phyloP scores from a whole-genome alignment of 1,140 invertebrate genomes.

The Atta colombica region DNA sequence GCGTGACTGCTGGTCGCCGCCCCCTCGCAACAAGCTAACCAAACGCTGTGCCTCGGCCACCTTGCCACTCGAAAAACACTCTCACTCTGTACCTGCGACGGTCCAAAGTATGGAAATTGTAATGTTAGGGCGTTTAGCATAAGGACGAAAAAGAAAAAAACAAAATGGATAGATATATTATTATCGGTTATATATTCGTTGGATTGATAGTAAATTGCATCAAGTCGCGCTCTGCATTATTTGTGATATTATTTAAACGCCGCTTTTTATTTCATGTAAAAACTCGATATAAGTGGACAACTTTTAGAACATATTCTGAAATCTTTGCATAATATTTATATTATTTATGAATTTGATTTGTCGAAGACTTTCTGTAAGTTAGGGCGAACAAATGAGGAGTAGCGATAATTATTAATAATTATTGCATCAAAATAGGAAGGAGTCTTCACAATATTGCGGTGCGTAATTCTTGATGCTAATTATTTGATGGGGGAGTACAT shows the following conservation, averaged over 20 bases:
- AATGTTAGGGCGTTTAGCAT: slow-evolving; percentile 79
- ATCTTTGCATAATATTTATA: not conserved
- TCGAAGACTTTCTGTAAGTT: slow-evolving; percentile 6
- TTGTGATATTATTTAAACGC: slow-evolving; percentile 73
- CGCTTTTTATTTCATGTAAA: not conserved
- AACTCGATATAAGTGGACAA: not conserved
- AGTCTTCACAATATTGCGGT: slow-evolving; percentile 76
- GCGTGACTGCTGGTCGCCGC: slow-evolving; percentile 82
- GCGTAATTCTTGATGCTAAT: slow-evolving; percentile 76
- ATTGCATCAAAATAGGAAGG: not conserved
- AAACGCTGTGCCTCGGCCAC: slow-evolving; percentile 85
- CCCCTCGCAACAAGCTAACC: slow-evolving; percentile 83
- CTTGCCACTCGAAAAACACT: slow-evolving; percentile 85
- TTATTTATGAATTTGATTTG: not conserved
- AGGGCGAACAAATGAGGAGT: not conserved
- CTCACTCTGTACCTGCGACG: slow-evolving; percentile 86
- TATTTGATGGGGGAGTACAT: slow-evolving; percentile 74
- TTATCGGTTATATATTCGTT: slow-evolving; percentile 64
- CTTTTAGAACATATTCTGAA: not conserved
- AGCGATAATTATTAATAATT: slow-evolving; percentile 9
- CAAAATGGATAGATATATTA: slow-evolving; percentile 67
- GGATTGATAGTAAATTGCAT: slow-evolving; percentile 77
- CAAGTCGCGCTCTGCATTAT: slow-evolving; percentile 80
- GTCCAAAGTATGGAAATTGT: slow-evolving; percentile 86
- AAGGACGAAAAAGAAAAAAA: slow-evolving; percentile 61